Evolutionary conservation across 2,888 invertebrate species (phyloP).

Genomic region (Pollenia angustigena): DNA sequence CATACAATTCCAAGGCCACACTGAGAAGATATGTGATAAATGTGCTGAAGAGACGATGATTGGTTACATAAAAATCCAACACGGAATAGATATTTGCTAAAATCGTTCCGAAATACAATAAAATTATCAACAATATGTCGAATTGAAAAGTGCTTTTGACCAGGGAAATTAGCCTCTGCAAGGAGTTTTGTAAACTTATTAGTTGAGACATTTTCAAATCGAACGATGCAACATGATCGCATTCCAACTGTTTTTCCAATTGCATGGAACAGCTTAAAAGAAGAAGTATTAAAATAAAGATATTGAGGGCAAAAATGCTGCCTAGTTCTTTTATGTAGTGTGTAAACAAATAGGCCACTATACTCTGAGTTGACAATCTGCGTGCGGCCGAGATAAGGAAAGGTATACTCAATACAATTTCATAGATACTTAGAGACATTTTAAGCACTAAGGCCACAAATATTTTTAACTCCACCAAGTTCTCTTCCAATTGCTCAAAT

Average conservation of each 20-base stretch:
- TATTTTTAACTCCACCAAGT: slow-evolving; percentile 71
- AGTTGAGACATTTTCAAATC: slow-evolving; percentile 59
- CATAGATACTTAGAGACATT: slow-evolving; percentile 77
- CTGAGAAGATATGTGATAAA: slow-evolving; percentile 78
- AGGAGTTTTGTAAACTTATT: slow-evolving; percentile 71
- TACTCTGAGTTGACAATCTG: slow-evolving; percentile 74
- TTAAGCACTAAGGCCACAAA: slow-evolving; percentile 77
- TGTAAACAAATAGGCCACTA: slow-evolving; percentile 77
- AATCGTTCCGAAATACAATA: slow-evolving; percentile 79
- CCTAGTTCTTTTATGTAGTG: slow-evolving; percentile 79
- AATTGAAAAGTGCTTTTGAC: slow-evolving; percentile 76
- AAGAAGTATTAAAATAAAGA: slow-evolving; percentile 77
- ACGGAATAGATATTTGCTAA: slow-evolving; percentile 81
- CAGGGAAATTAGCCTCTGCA: slow-evolving; percentile 71
- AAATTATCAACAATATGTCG: slow-evolving; percentile 78
- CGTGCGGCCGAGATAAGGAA: slow-evolving; percentile 76
- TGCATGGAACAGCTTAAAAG: slow-evolving; percentile 76
- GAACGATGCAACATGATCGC: not conserved
- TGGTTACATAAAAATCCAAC: slow-evolving; percentile 79
- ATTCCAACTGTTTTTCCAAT: slow-evolving; percentile 73
- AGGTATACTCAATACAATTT: slow-evolving; percentile 79
- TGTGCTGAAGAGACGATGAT: slow-evolving; percentile 77
- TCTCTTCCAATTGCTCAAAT: slow-evolving; percentile 30
- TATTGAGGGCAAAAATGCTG: slow-evolving; percentile 77
- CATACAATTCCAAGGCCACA: slow-evolving; percentile 77